Evolutionary conservation across 2,797 vertebrate genomes (phyloP).

Genomic region (Oryzias sinensis): DNA sequence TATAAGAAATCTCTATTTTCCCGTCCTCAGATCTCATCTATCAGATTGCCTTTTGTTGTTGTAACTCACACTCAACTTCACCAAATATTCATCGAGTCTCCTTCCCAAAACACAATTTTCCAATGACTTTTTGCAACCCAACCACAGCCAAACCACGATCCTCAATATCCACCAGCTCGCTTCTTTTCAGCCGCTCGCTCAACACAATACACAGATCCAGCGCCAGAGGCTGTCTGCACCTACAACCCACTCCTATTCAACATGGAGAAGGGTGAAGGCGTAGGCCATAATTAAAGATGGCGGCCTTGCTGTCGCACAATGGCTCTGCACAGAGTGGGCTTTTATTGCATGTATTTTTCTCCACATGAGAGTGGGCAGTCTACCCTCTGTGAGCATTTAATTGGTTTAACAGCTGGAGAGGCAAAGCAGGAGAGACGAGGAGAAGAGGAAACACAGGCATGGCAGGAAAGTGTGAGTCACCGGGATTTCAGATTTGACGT

Average conservation of each 20-base stretch:
- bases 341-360: conserved; percentile 75
- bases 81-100: not conserved
- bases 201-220: conserved; percentile 49
- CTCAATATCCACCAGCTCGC: conserved; percentile 35
- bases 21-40: too few relatives aligned
- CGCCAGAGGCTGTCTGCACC: conserved; percentile 63
- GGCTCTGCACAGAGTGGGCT: conserved; percentile 63
- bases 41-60: not conserved
- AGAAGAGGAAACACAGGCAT: conserved; percentile 58
- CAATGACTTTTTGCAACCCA: conserved; percentile 14
- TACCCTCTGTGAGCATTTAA: conserved; percentile 73
- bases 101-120: conserved; percentile 16
- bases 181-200: conserved; percentile 37
- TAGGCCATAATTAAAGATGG: conserved; percentile 80
- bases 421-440: conserved; percentile 29
- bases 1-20: too few relatives aligned
- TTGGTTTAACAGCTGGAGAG: conserved; percentile 76
- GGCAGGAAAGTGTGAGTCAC: conserved; percentile 49
- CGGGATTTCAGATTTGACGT: conserved; percentile 44
- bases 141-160: conserved; percentile 22
- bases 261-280: conserved; percentile 66
- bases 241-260: conserved; percentile 76
- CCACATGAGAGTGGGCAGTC: conserved; percentile 76
- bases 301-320: conserved; percentile 70
- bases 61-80: conserved; percentile 24